Percentiles rank a stretch among this genome's conserved stretches.
phyloP scores from a whole-genome alignment of 1,140 invertebrate species.

The Lineus longissimus region DNA sequence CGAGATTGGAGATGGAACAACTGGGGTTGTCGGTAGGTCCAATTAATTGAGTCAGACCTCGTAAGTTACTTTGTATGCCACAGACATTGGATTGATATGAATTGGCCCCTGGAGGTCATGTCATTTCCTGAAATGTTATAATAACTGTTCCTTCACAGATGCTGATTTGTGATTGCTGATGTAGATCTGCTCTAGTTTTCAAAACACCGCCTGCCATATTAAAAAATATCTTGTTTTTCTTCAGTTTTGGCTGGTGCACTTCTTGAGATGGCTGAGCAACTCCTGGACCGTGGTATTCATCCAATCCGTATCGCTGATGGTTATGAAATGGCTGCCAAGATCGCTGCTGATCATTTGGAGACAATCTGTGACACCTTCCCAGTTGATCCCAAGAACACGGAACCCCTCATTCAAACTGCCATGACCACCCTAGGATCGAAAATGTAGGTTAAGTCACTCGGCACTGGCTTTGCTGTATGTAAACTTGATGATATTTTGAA shows the following conservation, averaged over 20 bases:
- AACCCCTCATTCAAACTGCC: slow-evolving; percentile 88
- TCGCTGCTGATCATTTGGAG: slow-evolving; percentile 82
- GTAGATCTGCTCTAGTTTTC: too few species aligned
- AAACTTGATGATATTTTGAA: background rate
- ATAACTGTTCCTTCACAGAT: too few species aligned
- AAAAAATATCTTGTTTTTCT: slow-evolving; percentile 34
- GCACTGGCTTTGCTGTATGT: too few species aligned
- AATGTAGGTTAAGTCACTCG: slow-evolving; percentile 67
- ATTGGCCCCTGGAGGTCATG: too few species aligned
- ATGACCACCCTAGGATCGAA: slow-evolving; percentile 99
- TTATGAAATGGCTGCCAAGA: slow-evolving; percentile 93
- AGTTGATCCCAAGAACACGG: slow-evolving; percentile 72
- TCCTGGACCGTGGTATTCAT: slow-evolving; percentile 96
- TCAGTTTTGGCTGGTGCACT: slow-evolving; percentile 81
- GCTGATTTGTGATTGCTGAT: too few species aligned
- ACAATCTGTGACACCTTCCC: slow-evolving; percentile 85
- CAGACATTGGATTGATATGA: too few species aligned
- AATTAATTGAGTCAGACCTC: background rate
- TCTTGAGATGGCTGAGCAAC: slow-evolving; percentile 87
- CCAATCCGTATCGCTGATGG: slow-evolving; percentile 98
- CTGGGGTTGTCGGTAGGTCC: slow-evolving; percentile 90
- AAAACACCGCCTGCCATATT: too few species aligned
- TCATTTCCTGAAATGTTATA: too few species aligned
- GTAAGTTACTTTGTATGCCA: too few species aligned
- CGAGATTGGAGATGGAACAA: slow-evolving; percentile 99